Conservation (phyloP, 2,113 vertebrate genomes). For the Sturnira hondurensis region DNA sequence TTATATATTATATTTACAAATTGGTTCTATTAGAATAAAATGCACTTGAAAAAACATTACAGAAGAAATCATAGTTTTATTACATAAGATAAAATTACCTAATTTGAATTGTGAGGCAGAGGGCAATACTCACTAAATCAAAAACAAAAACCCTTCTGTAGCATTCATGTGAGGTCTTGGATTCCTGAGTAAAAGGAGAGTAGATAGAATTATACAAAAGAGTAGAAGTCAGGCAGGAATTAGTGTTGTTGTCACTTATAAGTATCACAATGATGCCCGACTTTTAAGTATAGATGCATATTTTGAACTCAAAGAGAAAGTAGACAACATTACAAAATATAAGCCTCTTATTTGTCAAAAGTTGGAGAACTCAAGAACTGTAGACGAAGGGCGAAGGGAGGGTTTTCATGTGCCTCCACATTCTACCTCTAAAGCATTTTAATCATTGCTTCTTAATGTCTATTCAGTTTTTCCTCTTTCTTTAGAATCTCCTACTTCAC, state of each 20-base stretch:
- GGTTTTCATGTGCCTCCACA: background rate
- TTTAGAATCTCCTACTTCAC: background rate
- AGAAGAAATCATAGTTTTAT: constrained; percentile 55
- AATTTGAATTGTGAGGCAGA: constrained; percentile 60
- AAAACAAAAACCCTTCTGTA: background rate
- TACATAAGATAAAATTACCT: constrained; percentile 31
- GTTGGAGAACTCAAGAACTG: background rate
- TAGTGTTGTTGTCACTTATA: constrained; percentile 17
- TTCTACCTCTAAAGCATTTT: background rate
- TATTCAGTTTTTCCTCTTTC: background rate
- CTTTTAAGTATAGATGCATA: constrained; percentile 46
- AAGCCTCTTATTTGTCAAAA: background rate
- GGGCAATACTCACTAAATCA: constrained; percentile 32
- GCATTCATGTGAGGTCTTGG: constrained; percentile 8
- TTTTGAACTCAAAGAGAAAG: constrained; percentile 54
- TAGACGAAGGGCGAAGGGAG: background rate
- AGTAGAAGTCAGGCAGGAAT: constrained; percentile 1
- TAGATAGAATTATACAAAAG: background rate
- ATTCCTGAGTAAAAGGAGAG: constrained; percentile 65
- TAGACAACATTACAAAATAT: background rate
- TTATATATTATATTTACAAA: constrained; percentile 72
- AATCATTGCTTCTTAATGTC: background rate
- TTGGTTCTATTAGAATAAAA: constrained; percentile 57
- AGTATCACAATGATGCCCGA: background rate
- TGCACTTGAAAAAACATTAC: constrained; percentile 11